A percentile compares a stretch with the other conserved stretches of the same genome.
Conservation (phyloP, 2,797 vertebrate species). For the Lerista edwardsae region DNA sequence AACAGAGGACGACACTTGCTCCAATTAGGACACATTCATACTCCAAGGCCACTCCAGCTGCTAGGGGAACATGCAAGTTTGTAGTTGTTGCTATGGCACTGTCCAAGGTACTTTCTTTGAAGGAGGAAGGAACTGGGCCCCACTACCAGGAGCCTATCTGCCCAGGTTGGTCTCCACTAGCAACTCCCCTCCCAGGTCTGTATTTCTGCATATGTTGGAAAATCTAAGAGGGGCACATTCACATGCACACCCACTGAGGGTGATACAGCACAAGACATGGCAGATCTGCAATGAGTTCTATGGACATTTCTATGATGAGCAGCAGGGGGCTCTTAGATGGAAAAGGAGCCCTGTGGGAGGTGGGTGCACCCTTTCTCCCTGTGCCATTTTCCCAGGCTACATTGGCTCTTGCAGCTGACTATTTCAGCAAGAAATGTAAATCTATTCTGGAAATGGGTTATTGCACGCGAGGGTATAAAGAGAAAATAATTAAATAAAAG, state of each 20-base stretch:
- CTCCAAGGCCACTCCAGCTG: not conserved
- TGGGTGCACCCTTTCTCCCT: too few species aligned
- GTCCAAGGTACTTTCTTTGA: not conserved
- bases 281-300: too few species aligned
- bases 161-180: not conserved
- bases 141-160: not conserved
- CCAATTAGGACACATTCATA: not conserved
- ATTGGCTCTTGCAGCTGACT: too few species aligned
- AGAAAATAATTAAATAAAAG: not conserved
- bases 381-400: too few species aligned
- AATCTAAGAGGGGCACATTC: not conserved
- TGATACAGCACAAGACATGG: not conserved
- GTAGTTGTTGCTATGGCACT: not conserved
- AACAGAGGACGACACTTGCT: not conserved
- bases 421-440: too few species aligned
- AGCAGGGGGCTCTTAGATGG: not conserved
- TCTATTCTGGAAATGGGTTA: not conserved
- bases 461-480: not conserved
- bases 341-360: too few species aligned
- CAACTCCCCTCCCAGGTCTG: not conserved
- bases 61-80: not conserved
- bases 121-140: not conserved
- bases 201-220: not conserved
- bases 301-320: not conserved
- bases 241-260: not conserved